Evolutionary conservation across 2,797 vertebrate genomes (phyloP), one percentile per base, ranked within the genome.

Genomic region (Acomys russatus): DNA sequence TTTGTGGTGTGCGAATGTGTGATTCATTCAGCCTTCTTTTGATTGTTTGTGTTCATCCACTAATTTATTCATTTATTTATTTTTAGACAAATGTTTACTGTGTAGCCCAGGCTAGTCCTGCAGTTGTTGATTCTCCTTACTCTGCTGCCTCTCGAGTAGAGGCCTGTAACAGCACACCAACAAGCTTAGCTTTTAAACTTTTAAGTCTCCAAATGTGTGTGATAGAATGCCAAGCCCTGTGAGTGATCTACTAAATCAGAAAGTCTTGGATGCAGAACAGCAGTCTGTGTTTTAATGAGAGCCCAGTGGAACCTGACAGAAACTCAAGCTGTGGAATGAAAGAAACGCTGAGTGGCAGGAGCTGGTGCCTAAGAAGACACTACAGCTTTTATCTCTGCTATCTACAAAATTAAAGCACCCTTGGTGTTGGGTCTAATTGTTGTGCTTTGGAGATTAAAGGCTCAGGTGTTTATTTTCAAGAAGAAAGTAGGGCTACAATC

Each of bases 321-420:
- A 33, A 59, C 49, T 25, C 9, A 38, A 15, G 6, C 22, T 91
- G 33, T 6, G 22, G 14, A 38, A 59, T 71, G n/a, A 88, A 90
- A 89, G 14, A 68, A 79, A 66, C 15, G 35, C 61, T 84, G 11
- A 77, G 38, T 71, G 90, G 54, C 6, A 84, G 25, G 17, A 59
- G 2, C 3, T 12, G 35, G n/a, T 30, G 17, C 54, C 17, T 38
- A 1, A 64, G 83, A 90, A 22, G 4, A 25, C 49, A 17, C 35
- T 92, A 49, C 94, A 93, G 15, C 12, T 73, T 94, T 88, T 54
- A 9, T 61, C 79, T 91, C 25, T 92, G 54, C 77, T 94, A 80
- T 23, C 63, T 5, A 76, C 7, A 25, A 94, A 93, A 96, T 82
- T 61, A 76, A 91, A 92, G 22, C 30, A 84, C 49, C 1, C 1